Percentiles rank a stretch among this genome's conserved stretches.
Evolutionary conservation across 2,888 invertebrate species (phyloP).

Genomic region (Sesia apiformis): DNA sequence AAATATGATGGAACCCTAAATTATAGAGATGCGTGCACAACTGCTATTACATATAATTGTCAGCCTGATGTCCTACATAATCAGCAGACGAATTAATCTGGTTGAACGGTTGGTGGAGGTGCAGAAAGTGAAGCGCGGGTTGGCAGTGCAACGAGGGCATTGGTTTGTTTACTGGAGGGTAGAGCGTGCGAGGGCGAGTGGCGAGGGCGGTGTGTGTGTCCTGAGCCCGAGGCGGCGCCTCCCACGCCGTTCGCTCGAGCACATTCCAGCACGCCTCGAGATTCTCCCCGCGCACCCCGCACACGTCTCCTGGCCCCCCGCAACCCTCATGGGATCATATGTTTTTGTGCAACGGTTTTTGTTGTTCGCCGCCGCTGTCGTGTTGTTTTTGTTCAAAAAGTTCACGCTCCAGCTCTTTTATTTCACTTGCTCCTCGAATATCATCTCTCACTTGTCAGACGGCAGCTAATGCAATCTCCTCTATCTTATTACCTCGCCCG

Average conservation of each 20-base stretch:
- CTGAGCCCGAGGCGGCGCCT: conserved; percentile 43
- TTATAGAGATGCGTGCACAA: no score
- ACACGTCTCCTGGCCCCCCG: conserved; percentile 25
- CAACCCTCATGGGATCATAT: conserved; percentile 71
- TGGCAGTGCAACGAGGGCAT: conserved; percentile 29
- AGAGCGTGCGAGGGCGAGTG: conserved; percentile 19
- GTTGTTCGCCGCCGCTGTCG: conserved; percentile 69
- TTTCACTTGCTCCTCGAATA: conserved; percentile 56
- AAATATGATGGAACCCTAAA: no score
- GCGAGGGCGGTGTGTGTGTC: conserved; percentile 51
- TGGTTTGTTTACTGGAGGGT: conserved; percentile 64
- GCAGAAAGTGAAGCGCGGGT: conserved; percentile 2
- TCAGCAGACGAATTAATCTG: no score
- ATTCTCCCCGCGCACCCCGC: conserved; percentile 33
- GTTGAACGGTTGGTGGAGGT: no score
- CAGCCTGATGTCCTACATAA: no score
- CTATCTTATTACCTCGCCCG: no score
- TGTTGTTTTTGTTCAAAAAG: conserved; percentile 57
- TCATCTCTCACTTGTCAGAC: conserved; percentile 37
- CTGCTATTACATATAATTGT: no score
- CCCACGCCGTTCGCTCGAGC: conserved; percentile 70
- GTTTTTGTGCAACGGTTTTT: conserved; percentile 75
- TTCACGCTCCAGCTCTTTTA: conserved; percentile 69
- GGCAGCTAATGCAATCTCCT: conserved; percentile 17
- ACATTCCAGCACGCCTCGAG: conserved; percentile 72